A percentile compares a stretch with the other conserved stretches of the same genome.
These are phyloP conservation scores for Elmis aenea DNA, from an alignment of 2,888 invertebrate species.

Conservation along the genomic window DNA sequence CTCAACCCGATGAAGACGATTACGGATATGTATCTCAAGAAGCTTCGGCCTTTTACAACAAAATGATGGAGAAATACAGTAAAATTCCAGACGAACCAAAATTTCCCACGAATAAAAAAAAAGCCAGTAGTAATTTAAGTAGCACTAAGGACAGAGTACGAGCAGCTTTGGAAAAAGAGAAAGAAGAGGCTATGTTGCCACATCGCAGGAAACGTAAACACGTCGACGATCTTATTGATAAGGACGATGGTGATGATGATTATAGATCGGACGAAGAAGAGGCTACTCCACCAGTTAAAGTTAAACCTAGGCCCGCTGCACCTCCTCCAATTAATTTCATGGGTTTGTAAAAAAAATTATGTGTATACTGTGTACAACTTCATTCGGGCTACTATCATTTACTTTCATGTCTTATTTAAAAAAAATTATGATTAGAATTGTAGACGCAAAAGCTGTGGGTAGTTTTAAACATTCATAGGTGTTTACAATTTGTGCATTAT, in stretches of 20 bases:
- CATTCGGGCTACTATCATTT: no score
- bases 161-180: slow-evolving; percentile 66
- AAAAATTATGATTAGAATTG: no score
- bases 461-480: no score
- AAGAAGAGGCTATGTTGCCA: slow-evolving; percentile 66
- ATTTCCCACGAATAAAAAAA: slow-evolving; percentile 55
- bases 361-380: no score
- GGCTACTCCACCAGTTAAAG: slow-evolving; percentile 42
- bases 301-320: slow-evolving; percentile 54
- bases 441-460: no score
- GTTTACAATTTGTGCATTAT: no score
- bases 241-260: slow-evolving; percentile 33
- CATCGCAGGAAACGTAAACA: slow-evolving; percentile 58
- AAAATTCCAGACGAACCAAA: slow-evolving; percentile 68
- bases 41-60: slow-evolving; percentile 74
- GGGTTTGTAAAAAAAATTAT: slow-evolving; percentile 32
- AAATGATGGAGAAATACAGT: slow-evolving; percentile 80
- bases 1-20: slow-evolving; percentile 85
- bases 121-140: slow-evolving; percentile 51
- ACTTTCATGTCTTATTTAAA: no score
- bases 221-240: slow-evolving; percentile 30
- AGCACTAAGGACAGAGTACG: slow-evolving; percentile 70
- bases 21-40: slow-evolving; percentile 86
- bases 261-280: slow-evolving; percentile 46
- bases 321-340: slow-evolving; percentile 78